Percentiles rank a stretch among this genome's conserved stretches.
phyloP scores from a whole-genome alignment of 2,113 vertebrate genomes.

The Anolis carolinensis region DNA sequence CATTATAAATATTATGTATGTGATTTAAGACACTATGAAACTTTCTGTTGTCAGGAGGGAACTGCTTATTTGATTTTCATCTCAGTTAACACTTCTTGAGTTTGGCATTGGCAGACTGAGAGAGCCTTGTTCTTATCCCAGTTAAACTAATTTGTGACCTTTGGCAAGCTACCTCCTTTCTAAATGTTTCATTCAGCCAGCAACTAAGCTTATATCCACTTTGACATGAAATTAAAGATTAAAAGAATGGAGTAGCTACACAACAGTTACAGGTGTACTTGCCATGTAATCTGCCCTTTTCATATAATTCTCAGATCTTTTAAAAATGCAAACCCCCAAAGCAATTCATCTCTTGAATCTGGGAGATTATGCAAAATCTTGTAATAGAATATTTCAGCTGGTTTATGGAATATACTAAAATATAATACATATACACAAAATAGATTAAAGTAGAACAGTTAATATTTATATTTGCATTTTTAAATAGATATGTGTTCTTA shows the following conservation, averaged over 20 bases:
- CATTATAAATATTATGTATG: conserved; percentile 13
- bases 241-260: neutral
- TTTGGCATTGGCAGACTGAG: neutral
- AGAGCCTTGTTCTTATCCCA: neutral
- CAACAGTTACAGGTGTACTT: neutral
- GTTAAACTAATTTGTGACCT: conserved; percentile 25
- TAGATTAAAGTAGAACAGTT: neutral
- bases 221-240: neutral
- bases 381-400: neutral
- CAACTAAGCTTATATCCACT: neutral
- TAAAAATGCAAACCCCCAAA: neutral
- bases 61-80: neutral
- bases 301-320: neutral
- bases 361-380: neutral
- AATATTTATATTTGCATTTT: conserved; percentile 3
- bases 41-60: neutral
- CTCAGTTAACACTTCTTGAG: neutral
- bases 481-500: conserved; percentile 60
- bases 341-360: neutral
- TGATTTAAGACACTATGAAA: conserved; percentile 14
- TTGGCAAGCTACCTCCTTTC: neutral
- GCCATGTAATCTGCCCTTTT: neutral
- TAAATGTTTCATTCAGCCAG: neutral
- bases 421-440: too few relatives aligned
- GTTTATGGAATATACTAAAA: neutral